Conservation (phyloP, 2,888 invertebrate genomes). For the Sylvicola cinctus region DNA sequence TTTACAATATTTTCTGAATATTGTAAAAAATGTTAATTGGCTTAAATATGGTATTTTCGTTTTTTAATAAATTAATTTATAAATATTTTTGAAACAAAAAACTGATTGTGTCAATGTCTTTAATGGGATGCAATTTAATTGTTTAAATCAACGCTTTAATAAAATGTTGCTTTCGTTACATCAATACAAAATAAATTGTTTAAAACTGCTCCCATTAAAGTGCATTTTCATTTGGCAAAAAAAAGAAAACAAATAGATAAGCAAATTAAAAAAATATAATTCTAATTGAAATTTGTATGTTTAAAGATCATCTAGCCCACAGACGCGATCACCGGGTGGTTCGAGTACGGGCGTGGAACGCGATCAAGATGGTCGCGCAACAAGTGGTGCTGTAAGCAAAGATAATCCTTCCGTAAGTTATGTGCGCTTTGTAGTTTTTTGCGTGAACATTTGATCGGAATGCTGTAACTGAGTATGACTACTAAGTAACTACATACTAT, state of each 20-base stretch:
- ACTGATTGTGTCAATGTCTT: neutral
- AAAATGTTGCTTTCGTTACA: no score
- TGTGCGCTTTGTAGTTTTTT: neutral
- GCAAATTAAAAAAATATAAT: no score
- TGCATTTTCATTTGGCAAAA: conserved; percentile 1
- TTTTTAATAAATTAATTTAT: no score
- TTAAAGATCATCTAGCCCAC: conserved; percentile 23
- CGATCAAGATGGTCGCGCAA: conserved; percentile 10
- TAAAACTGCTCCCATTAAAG: no score
- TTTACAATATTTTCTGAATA: no score
- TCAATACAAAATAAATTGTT: no score
- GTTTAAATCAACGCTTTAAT: no score
- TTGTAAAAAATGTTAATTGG: no score
- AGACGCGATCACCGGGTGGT: conserved; percentile 55
- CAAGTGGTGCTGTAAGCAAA: conserved; percentile 11
- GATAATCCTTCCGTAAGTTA: conserved; percentile 12
- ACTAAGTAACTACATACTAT: no score
- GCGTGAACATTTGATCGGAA: neutral
- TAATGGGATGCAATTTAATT: neutral
- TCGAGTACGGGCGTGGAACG: conserved; percentile 34
- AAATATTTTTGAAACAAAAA: no score
- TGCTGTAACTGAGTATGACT: no score
- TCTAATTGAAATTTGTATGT: neutral
- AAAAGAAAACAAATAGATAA: conserved; percentile 6
- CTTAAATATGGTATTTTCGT: no score